Evolutionary conservation across 2,888 invertebrate genomes (phyloP).

Genomic region (Lasiommata megera): DNA sequence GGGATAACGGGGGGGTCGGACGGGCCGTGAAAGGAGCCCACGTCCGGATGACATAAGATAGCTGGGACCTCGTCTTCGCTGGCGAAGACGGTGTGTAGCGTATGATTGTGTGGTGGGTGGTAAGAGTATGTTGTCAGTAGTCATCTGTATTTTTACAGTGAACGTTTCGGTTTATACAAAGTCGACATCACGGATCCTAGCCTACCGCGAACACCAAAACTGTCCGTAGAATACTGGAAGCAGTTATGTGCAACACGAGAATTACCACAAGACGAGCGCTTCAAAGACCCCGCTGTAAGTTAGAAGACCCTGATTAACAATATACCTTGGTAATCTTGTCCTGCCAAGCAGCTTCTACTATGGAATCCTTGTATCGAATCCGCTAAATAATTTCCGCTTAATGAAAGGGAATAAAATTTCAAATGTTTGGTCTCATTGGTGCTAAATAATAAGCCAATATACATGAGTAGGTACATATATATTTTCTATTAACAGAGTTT

Average conservation of each 20-base stretch:
- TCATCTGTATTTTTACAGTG: conserved; percentile 54
- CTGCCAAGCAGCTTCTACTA: neutral
- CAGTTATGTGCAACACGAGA: conserved; percentile 73
- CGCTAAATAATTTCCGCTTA: neutral
- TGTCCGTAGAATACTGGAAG: conserved; percentile 82
- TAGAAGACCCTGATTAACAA: neutral
- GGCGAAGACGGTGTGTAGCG: too few relatives aligned
- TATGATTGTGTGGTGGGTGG: too few relatives aligned
- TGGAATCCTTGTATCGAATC: neutral
- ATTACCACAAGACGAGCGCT: conserved; percentile 63
- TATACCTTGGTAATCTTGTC: too few relatives aligned
- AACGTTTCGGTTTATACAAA: conserved; percentile 86
- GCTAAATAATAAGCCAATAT: too few relatives aligned
- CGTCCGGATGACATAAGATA: too few relatives aligned
- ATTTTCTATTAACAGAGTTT: too few relatives aligned
- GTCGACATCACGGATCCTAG: conserved; percentile 85
- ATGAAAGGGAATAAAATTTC: too few relatives aligned
- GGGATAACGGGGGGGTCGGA: too few relatives aligned
- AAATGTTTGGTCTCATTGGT: too few relatives aligned
- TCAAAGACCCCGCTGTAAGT: conserved; percentile 64
- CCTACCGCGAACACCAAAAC: conserved; percentile 84
- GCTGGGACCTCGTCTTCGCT: too few relatives aligned
- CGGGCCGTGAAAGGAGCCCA: too few relatives aligned
- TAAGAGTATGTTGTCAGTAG: neutral
- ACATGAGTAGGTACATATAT: too few relatives aligned